phyloP scores from a whole-genome alignment of 2,888 invertebrate species.

The Lithophane socia region DNA sequence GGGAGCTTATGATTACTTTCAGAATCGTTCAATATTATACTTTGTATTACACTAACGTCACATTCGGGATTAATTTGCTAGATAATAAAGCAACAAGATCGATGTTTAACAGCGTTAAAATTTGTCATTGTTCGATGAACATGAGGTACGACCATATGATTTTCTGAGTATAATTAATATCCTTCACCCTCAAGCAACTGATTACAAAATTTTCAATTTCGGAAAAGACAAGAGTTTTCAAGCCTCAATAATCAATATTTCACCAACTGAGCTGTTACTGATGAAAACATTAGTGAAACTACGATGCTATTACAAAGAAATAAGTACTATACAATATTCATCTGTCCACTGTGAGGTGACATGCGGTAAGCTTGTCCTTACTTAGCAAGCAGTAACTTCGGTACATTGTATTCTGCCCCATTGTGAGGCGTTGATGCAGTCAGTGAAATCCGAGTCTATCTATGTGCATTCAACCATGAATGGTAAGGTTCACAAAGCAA shows the following conservation, averaged over 20 bases:
- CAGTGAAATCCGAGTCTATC: conserved; percentile 34
- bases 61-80: conserved; percentile 57
- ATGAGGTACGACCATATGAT: background rate
- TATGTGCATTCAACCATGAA: conserved; percentile 40
- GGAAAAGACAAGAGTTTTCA: background rate
- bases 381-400: conserved; percentile 57
- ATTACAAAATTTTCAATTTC: background rate
- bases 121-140: background rate
- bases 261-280: background rate
- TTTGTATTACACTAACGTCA: conserved; percentile 55
- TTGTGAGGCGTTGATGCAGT: conserved; percentile 54
- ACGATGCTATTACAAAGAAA: background rate
- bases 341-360: conserved; percentile 55
- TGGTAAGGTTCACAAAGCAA: conserved; percentile 28
- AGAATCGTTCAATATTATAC: conserved; percentile 69
- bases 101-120: background rate
- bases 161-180: background rate
- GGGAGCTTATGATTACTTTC: conserved; percentile 69
- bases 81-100: conserved; percentile 31
- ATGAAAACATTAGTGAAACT: background rate
- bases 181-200: background rate
- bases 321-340: conserved; percentile 44
- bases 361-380: conserved; percentile 29
- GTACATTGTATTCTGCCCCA: conserved; percentile 52
- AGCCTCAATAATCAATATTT: background rate